Evolutionary conservation across 2,113 vertebrate species (phyloP).

Genomic region (Phrynosoma blainvillii): DNA sequence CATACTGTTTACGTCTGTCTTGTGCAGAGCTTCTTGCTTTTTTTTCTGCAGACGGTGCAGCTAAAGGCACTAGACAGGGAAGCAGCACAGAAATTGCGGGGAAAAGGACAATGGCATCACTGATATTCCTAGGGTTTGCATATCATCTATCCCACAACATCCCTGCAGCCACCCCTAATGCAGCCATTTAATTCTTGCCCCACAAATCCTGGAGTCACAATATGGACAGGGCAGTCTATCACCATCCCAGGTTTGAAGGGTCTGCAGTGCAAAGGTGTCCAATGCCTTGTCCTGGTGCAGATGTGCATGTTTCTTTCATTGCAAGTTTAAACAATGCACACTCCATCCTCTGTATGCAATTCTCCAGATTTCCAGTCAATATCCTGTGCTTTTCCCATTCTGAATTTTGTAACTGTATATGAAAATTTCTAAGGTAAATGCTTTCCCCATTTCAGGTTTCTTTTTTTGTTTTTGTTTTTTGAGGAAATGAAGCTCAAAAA

Average conservation of each 20-base stretch:
- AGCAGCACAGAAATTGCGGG: neutral
- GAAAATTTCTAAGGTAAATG: neutral
- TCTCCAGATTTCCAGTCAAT: neutral
- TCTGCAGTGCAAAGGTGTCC: neutral
- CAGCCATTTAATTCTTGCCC: neutral
- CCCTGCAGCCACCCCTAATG: neutral
- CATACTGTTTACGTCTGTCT: neutral
- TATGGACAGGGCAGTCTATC: neutral
- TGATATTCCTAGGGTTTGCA: neutral
- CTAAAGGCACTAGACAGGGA: neutral
- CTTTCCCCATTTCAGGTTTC: neutral
- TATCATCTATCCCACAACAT: neutral
- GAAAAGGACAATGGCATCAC: neutral
- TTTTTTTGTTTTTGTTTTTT: too few species aligned
- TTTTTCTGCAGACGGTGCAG: neutral
- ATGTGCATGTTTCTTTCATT: neutral
- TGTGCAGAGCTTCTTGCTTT: neutral
- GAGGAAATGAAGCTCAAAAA: too few species aligned
- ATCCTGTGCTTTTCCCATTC: neutral
- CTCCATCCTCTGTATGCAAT: neutral
- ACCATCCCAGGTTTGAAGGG: neutral
- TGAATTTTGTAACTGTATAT: neutral
- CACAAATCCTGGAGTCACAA: neutral
- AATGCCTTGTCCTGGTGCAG: neutral
- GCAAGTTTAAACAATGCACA: neutral